These are phyloP conservation scores for Tragelaphus scriptus DNA, from an alignment of 2,113 vertebrate genomes.

Conservation along the genomic window DNA sequence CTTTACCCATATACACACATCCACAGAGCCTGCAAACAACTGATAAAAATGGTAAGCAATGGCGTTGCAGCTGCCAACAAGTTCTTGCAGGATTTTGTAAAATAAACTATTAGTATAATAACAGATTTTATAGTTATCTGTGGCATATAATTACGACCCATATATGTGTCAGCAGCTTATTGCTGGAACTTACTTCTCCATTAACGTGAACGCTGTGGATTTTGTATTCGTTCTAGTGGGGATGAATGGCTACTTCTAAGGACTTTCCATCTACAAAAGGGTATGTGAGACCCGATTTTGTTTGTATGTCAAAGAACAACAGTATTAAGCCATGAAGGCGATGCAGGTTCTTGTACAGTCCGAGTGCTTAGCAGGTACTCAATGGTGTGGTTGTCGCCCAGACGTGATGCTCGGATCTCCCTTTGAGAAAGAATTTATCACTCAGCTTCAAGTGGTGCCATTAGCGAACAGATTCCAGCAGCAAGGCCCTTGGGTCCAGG, in stretches of 20 bases:
- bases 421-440: not conserved
- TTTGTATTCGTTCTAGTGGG: not conserved
- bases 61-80: not conserved
- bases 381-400: rapidly evolving
- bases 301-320: not conserved
- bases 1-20: not conserved
- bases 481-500: not conserved
- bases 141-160: not conserved
- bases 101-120: not conserved
- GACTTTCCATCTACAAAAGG: not conserved
- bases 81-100: not conserved
- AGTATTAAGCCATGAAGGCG: not conserved
- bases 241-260: not conserved
- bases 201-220: not conserved
- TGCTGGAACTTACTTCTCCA: not conserved
- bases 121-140: conserved; percentile 25
- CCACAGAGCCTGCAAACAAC: not conserved
- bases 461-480: too few relatives aligned
- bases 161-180: not conserved
- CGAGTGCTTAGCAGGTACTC: rapidly evolving
- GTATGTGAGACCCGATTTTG: not conserved
- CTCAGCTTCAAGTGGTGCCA: not conserved
- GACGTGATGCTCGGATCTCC: too few relatives aligned
- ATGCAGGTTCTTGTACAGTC: not conserved
- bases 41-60: not conserved